Conservation (phyloP, 2,113 vertebrate genomes). For the Labeo catla region DNA sequence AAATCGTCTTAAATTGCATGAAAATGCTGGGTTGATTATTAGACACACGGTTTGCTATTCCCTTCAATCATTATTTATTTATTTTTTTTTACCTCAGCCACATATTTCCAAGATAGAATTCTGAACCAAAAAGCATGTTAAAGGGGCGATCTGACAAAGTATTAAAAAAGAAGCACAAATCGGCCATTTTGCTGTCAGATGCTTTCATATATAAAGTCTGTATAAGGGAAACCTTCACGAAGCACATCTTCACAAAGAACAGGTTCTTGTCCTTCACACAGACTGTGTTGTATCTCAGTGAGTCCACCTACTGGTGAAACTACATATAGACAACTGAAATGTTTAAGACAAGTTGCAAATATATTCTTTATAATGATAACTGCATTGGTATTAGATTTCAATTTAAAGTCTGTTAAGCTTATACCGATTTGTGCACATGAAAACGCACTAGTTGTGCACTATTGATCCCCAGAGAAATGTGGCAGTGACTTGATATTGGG, state of each 20-base stretch:
- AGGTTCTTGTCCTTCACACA: not conserved
- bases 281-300: slow-evolving; percentile 15
- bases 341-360: slow-evolving; percentile 19
- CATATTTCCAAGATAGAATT: slow-evolving; percentile 1
- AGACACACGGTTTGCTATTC: slow-evolving; percentile 12
- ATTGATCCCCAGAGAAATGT: not conserved
- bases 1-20: slow-evolving; percentile 27
- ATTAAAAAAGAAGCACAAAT: not conserved
- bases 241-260: slow-evolving; percentile 48
- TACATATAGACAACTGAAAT: slow-evolving; percentile 21
- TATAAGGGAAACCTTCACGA: slow-evolving; percentile 41
- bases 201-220: slow-evolving; percentile 25
- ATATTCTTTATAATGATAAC: not conserved
- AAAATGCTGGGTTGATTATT: slow-evolving; percentile 53
- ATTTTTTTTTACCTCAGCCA: not conserved
- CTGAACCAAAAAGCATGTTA: not conserved
- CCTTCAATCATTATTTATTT: slow-evolving; percentile 31
- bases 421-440: not conserved
- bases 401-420: not conserved
- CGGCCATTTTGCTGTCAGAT: not conserved
- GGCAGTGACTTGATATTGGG: not conserved
- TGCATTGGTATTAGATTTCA: not conserved
- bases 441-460: not conserved
- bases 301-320: slow-evolving; percentile 22
- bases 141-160: not conserved